Percentiles rank a stretch among this genome's conserved stretches.
Evolutionary conservation across 2,797 vertebrate genomes (phyloP).

Genomic region (Margarornis squamiger): DNA sequence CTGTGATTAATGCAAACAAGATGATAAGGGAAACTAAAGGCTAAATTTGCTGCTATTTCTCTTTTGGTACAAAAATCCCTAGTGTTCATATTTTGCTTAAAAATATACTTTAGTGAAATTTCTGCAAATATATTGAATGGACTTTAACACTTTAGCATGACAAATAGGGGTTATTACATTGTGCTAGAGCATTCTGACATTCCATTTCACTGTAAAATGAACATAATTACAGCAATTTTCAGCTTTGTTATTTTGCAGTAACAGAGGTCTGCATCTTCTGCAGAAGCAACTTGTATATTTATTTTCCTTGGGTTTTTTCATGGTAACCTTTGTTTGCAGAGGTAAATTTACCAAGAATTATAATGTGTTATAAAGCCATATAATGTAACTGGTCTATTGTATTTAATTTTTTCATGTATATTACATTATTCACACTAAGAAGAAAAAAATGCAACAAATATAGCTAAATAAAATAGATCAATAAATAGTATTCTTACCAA

Average conservation of each 20-base stretch:
- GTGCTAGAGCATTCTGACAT: slow-evolving; percentile 32
- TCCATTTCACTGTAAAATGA: slow-evolving; percentile 43
- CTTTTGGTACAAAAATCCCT: slow-evolving; percentile 5
- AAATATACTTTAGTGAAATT: not conserved
- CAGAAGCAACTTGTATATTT: slow-evolving; percentile 2
- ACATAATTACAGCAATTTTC: slow-evolving; percentile 67
- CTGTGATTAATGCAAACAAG: slow-evolving; percentile 38
- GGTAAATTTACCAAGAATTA: not conserved
- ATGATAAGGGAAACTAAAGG: not conserved
- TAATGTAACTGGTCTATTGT: not conserved
- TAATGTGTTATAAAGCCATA: not conserved
- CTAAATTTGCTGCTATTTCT: slow-evolving; percentile 15
- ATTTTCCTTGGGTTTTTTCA: not conserved
- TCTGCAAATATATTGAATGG: slow-evolving; percentile 20
- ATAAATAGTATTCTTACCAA: slow-evolving; percentile 83
- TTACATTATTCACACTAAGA: not conserved
- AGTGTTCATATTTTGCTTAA: not conserved
- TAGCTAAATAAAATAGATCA: not conserved
- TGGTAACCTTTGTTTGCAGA: not conserved
- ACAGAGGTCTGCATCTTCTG: not conserved
- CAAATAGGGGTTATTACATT: slow-evolving; percentile 59
- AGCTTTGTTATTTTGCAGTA: slow-evolving; percentile 47
- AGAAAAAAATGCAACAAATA: not conserved
- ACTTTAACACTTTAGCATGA: slow-evolving; percentile 59
- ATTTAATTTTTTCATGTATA: not conserved